Evolutionary conservation across 2,113 vertebrate species (phyloP).

Genomic region (Poeciliopsis occidentalis): DNA sequence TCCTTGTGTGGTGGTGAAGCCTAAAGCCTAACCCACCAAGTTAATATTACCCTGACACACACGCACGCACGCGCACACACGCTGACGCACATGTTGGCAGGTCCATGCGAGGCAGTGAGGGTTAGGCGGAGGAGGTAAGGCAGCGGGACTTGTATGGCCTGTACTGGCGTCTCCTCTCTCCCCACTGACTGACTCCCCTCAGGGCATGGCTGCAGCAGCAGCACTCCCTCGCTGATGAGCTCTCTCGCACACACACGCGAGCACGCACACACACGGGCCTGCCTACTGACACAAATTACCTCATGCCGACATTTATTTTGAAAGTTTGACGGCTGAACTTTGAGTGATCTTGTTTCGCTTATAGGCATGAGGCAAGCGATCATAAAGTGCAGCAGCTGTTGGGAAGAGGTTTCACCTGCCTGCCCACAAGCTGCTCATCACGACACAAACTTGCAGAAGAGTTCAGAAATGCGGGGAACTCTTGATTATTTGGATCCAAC

Average conservation of each 20-base stretch:
- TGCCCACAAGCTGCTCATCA: constrained; percentile 47
- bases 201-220: constrained; percentile 70
- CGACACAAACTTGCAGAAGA: constrained; percentile 20
- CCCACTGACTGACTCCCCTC: constrained; percentile 71
- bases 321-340: constrained; percentile 80
- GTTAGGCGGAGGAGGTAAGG: constrained; percentile 67
- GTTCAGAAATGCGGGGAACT: constrained; percentile 22
- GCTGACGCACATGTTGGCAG: constrained; percentile 64
- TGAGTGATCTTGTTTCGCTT: constrained; percentile 75
- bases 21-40: constrained; percentile 53
- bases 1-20: constrained; percentile 60
- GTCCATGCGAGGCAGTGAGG: constrained; percentile 71
- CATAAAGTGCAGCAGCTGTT: constrained; percentile 69
- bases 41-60: constrained; percentile 52
- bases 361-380: constrained; percentile 66
- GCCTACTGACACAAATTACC: constrained; percentile 76
- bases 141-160: constrained; percentile 77
- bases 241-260: constrained; percentile 6
- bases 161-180: constrained; percentile 73
- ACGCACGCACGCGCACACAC: constrained; percentile 24
- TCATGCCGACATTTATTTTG: constrained; percentile 76
- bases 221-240: constrained; percentile 68
- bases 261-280: constrained; percentile 35
- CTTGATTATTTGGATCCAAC: background rate
- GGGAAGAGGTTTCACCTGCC: constrained; percentile 67